These are phyloP conservation scores for Sclerurus mexicanus DNA, from an alignment of 2,113 vertebrate genomes.

Conservation along the genomic window DNA sequence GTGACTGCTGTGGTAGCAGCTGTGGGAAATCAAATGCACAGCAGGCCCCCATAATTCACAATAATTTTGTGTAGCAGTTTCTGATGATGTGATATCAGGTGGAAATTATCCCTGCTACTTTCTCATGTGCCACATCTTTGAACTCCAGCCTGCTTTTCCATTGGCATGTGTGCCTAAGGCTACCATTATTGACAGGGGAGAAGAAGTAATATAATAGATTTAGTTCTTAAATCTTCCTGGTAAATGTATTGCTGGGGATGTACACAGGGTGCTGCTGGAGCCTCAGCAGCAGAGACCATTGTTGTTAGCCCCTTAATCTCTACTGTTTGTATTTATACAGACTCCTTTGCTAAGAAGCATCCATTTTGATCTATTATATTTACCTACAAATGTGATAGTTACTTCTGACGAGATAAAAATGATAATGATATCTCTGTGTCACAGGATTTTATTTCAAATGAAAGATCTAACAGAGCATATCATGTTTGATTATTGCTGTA, in stretches of 20 bases:
- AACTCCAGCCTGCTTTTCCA: conserved; percentile 35
- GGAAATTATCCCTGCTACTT: conserved; percentile 59
- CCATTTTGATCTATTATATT: conserved; percentile 24
- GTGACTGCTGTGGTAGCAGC: conserved; percentile 73
- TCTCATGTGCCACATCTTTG: conserved; percentile 27
- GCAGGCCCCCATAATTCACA: conserved; percentile 72
- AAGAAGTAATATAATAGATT: conserved; percentile 30
- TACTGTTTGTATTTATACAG: not conserved
- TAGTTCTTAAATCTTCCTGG: conserved; percentile 16
- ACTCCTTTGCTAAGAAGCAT: not conserved
- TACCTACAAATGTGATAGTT: conserved; percentile 24
- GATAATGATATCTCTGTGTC: conserved; percentile 26
- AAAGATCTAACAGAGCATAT: conserved; percentile 27
- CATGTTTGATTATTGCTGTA: not conserved
- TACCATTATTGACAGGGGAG: conserved; percentile 45
- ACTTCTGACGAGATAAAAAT: conserved; percentile 30
- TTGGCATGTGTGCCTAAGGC: conserved; percentile 37
- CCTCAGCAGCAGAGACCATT: not conserved
- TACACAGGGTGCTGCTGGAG: not conserved
- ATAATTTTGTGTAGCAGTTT: conserved; percentile 72
- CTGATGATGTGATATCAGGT: conserved; percentile 66
- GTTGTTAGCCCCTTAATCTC: not conserved
- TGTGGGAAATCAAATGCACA: conserved; percentile 77
- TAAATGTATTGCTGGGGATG: not conserved
- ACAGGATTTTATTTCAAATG: conserved; percentile 49